Conservation (phyloP, 2,797 vertebrate species). For the Halcyon smyrnensis region DNA sequence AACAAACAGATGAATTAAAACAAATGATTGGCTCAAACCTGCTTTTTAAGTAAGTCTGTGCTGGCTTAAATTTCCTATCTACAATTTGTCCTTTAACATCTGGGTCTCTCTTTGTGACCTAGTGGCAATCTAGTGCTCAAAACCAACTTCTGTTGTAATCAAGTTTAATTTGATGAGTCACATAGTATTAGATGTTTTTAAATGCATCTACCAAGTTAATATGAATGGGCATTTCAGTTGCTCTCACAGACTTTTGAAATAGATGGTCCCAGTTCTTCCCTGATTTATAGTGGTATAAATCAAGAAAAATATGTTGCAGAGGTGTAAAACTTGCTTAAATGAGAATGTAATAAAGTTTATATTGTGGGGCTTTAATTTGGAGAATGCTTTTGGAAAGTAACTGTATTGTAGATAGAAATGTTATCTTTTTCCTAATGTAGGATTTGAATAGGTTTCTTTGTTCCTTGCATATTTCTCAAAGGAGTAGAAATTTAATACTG, state of each 20-base stretch:
- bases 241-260: not conserved
- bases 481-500: not conserved
- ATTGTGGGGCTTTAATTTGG: accelerated
- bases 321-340: not conserved
- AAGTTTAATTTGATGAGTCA: not conserved
- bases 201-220: not conserved
- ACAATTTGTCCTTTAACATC: not conserved
- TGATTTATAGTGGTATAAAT: not conserved
- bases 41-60: not conserved
- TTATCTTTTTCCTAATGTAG: not conserved
- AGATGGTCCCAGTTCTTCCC: not conserved
- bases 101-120: not conserved
- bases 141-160: not conserved
- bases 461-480: not conserved
- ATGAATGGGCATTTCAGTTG: not conserved
- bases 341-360: not conserved
- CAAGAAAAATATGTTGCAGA: not conserved
- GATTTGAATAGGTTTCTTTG: not conserved
- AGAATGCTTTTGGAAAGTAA: not conserved
- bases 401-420: not conserved
- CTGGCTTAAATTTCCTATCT: not conserved
- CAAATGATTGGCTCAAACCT: not conserved
- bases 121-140: not conserved
- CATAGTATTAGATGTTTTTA: not conserved
- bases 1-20: not conserved